phyloP scores from a whole-genome alignment of 92 coral and sea anemone species.

The Desmophyllum pertusum region DNA sequence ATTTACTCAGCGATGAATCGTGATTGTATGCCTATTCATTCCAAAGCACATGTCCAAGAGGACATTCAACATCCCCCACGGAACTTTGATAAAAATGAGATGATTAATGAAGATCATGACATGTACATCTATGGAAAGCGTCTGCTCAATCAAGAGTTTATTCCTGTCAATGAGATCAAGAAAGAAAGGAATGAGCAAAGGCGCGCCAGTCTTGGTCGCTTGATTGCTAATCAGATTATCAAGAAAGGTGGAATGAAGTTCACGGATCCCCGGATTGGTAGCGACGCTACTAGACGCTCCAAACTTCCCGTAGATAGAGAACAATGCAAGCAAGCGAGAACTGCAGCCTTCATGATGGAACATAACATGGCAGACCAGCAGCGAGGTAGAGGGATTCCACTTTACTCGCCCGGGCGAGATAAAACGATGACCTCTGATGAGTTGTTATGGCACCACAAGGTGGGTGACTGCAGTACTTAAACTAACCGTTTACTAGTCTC shows the following conservation, averaged over 20 bases:
- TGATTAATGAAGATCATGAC: background rate
- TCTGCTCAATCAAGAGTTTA: background rate
- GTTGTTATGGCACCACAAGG: too few relatives aligned
- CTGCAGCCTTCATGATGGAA: background rate
- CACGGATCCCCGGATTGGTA: background rate
- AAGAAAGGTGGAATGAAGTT: background rate
- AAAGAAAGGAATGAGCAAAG: background rate
- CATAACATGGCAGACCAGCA: background rate
- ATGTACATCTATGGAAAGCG: background rate
- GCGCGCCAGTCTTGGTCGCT: background rate
- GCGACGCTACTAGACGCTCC: background rate
- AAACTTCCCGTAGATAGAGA: background rate
- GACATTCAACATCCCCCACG: background rate
- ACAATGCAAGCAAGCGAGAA: too few relatives aligned
- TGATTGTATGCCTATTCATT: too few relatives aligned
- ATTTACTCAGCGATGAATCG: too few relatives aligned
- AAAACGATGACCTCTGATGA: background rate
- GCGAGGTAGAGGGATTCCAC: background rate
- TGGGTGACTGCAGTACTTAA: too few relatives aligned
- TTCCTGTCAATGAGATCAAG: background rate
- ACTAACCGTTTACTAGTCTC: too few relatives aligned
- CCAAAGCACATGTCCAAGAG: background rate
- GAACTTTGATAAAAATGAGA: background rate
- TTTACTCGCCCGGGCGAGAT: background rate
- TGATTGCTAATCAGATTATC: background rate